Conservation (phyloP, 2,113 vertebrate species). For the Chlamydotis undulata region DNA sequence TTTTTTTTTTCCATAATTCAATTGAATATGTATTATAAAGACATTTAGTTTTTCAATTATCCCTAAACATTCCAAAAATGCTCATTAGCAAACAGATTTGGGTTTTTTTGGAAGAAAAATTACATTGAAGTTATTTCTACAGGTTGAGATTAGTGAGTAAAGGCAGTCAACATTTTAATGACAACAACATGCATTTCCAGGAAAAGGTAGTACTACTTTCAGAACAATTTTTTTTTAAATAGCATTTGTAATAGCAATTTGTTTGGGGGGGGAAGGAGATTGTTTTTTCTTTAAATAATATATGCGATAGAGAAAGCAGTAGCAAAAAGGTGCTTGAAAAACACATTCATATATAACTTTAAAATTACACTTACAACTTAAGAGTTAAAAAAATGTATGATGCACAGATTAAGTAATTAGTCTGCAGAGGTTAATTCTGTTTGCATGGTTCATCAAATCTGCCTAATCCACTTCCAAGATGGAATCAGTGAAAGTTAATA, state of each 20-base stretch:
- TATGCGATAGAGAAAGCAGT: background rate
- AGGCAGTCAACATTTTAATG: background rate
- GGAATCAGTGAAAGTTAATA: slow-evolving; percentile 48
- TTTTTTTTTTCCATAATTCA: background rate
- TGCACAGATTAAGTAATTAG: background rate
- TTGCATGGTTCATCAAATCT: slow-evolving; percentile 44
- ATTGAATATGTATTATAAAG: background rate
- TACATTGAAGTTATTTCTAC: fast-evolving
- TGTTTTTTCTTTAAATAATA: background rate
- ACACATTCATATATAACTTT: background rate
- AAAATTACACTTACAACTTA: background rate
- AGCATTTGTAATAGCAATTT: background rate
- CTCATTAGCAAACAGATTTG: background rate
- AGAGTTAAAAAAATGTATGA: slow-evolving; percentile 23
- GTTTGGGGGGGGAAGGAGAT: background rate
- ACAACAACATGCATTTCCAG: background rate
- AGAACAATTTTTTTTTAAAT: background rate
- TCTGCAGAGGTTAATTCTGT: slow-evolving; percentile 40
- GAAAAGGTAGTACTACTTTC: background rate
- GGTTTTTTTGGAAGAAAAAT: background rate
- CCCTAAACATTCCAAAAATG: background rate
- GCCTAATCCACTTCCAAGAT: slow-evolving; percentile 42
- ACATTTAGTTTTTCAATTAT: background rate
- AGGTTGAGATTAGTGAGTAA: background rate
- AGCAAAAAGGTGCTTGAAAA: background rate